These are phyloP conservation scores for Drosophila virilis DNA, from an alignment of 1,140 invertebrate species.

Conservation along the genomic window DNA sequence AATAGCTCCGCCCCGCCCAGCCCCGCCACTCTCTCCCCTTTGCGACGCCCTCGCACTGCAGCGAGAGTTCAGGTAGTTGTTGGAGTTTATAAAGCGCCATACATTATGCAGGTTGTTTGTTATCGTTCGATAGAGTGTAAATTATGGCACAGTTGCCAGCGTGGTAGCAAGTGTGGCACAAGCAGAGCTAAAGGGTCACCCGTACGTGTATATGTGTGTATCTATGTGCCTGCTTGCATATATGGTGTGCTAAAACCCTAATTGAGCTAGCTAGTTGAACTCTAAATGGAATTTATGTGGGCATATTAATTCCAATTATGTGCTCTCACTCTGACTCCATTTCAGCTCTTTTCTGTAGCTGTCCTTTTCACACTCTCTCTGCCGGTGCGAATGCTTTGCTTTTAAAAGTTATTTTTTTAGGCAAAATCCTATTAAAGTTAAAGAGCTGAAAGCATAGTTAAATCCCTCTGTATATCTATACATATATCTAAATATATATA, in stretches of 20 bases:
- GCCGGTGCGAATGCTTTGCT: not conserved
- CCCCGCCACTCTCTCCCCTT: not conserved
- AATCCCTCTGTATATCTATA: slow-evolving; percentile 2
- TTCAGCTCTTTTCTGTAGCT: not conserved
- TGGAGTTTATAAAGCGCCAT: slow-evolving; percentile 46
- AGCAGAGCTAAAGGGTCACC: slow-evolving; percentile 4
- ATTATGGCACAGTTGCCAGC: slow-evolving; percentile 73
- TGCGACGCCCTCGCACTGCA: not conserved
- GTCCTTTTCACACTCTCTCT: not conserved
- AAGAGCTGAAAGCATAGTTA: slow-evolving; percentile 11
- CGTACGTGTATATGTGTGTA: slow-evolving; percentile 13
- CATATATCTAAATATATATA: slow-evolving; percentile 1
- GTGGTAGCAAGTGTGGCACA: slow-evolving; percentile 13
- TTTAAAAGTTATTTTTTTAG: slow-evolving; percentile 9
- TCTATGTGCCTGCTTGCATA: not conserved
- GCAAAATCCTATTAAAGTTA: slow-evolving; percentile 38
- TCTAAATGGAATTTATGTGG: slow-evolving; percentile 39
- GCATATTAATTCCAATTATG: slow-evolving; percentile 49
- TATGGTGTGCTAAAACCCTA: slow-evolving; percentile 10
- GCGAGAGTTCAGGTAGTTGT: slow-evolving; percentile 5
- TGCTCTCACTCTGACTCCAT: not conserved
- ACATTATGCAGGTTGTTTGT: slow-evolving; percentile 79
- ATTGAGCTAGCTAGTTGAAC: slow-evolving; percentile 32
- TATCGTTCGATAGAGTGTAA: slow-evolving; percentile 82
- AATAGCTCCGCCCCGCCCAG: not conserved